A percentile compares a stretch with the other conserved stretches of the same genome.
These are phyloP conservation scores for Nephrotoma flavescens DNA, from an alignment of 2,888 invertebrate genomes.

Conservation along the genomic window DNA sequence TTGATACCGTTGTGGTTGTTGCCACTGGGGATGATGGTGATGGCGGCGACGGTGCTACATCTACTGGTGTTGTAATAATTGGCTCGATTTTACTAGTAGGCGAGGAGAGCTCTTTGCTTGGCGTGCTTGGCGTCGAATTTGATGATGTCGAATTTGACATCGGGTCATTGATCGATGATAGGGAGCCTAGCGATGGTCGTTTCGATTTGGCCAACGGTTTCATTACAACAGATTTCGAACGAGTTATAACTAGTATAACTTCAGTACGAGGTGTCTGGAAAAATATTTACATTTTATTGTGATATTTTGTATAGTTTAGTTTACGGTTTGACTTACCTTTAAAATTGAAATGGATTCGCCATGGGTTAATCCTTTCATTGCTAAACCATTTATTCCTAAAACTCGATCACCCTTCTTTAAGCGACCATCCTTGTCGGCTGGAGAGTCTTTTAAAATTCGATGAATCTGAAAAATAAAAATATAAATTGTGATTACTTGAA, in stretches of 20 bases:
- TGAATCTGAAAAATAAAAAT: constrained; percentile 48
- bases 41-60: neutral
- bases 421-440: constrained; percentile 74
- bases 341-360: constrained; percentile 74
- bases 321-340: constrained; percentile 41
- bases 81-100: constrained; percentile 21
- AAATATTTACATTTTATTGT: neutral
- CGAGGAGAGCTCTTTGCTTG: constrained; percentile 6
- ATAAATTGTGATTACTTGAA: neutral
- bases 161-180: constrained; percentile 27
- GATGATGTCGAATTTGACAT: neutral
- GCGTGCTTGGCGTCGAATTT: neutral
- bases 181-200: constrained; percentile 29
- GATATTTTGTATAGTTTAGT: too few species aligned
- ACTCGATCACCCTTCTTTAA: constrained; percentile 79
- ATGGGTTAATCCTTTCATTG: constrained; percentile 71
- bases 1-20: constrained; percentile 13
- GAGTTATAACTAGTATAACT: constrained; percentile 60
- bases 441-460: constrained; percentile 70
- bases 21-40: constrained; percentile 8
- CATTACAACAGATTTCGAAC: constrained; percentile 33
- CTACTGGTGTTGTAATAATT: constrained; percentile 17
- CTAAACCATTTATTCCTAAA: constrained; percentile 73
- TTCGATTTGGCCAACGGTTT: constrained; percentile 27
- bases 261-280: constrained; percentile 60